These are phyloP conservation scores for Rhabdornis inornatus DNA, from an alignment of 2,113 vertebrate species.

Conservation along the genomic window DNA sequence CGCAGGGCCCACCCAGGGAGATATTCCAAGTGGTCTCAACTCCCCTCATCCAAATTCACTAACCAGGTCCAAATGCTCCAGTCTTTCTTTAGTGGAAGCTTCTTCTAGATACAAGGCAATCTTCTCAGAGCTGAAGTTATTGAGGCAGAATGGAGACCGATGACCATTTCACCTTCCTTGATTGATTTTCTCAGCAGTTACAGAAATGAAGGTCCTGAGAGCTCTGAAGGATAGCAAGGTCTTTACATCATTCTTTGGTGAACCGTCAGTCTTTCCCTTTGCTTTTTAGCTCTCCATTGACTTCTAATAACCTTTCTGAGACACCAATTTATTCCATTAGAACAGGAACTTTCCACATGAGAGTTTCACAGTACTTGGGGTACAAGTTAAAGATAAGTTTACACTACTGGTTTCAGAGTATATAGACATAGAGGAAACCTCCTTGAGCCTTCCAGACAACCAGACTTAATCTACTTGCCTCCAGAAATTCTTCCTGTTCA, in stretches of 20 bases:
- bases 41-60: neutral
- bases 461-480: neutral
- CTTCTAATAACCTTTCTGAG: conserved; percentile 34
- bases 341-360: neutral
- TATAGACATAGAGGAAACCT: neutral
- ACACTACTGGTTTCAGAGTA: neutral
- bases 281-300: neutral
- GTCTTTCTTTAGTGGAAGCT: neutral
- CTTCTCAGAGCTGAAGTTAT: neutral
- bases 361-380: neutral
- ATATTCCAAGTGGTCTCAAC: neutral
- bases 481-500: neutral
- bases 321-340: neutral
- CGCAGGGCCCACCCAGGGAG: neutral
- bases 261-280: neutral
- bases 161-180: neutral
- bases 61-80: neutral
- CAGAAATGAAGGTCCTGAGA: neutral
- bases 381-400: neutral
- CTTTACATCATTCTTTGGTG: neutral
- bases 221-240: neutral
- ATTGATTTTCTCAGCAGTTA: neutral
- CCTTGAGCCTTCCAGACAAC: neutral
- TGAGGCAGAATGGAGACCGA: neutral
- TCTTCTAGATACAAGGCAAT: neutral